Evolutionary conservation across 2,888 invertebrate species (phyloP), one percentile per base, ranked within the genome.

Genomic region (Quadroppia sp.): DNA sequence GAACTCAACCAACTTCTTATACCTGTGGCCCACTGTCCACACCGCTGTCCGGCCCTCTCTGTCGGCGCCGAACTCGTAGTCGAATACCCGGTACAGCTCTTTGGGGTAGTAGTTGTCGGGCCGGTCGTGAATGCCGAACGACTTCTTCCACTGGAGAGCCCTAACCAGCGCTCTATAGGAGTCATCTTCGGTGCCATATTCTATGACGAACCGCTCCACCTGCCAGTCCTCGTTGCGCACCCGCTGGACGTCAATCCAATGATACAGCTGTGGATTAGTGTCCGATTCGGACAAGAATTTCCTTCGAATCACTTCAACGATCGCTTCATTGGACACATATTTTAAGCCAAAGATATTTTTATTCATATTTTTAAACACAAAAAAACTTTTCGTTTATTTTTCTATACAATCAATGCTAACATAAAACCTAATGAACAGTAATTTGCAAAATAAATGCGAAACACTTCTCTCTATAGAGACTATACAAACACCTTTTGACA

Each of bases 111-210:
- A 17, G 6, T 13, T 64, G n/a, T 45, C 23, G 1, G 45, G 40
- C 9, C 74, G 30, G 0, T 73, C 70, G 45, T 75, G 74, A n/a
- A 75, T 13, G n/a, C 73, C 73, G 17, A 75, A 75, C 11, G 61
- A 48, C 11, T 73, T 69, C 20, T 72, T 73, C 75, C 75, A 75
- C 17, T 56, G 42, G 40, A 75, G 25, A 9, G 75, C 64, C 6
- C 36, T 50, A 0, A 56, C n/a, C 30, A 75, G 32, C 11, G 30
- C 45, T 30, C 70, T 25, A 13, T 45, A 71, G 11, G 73, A 59
- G 17, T 72, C 56, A 28, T 71, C 50, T 6, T 23, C 15, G 1
- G 67, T 17, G 3, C 20, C 20, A 1, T n/a, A 36, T 3, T 40
- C 42, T 1, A 15, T 4, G 13, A 71, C 2, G 50, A 61, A 71